A percentile compares a stretch with the other conserved stretches of the same genome.
Conservation (phyloP, 1,140 invertebrate species). For the Dufourea novaeangliae region DNA sequence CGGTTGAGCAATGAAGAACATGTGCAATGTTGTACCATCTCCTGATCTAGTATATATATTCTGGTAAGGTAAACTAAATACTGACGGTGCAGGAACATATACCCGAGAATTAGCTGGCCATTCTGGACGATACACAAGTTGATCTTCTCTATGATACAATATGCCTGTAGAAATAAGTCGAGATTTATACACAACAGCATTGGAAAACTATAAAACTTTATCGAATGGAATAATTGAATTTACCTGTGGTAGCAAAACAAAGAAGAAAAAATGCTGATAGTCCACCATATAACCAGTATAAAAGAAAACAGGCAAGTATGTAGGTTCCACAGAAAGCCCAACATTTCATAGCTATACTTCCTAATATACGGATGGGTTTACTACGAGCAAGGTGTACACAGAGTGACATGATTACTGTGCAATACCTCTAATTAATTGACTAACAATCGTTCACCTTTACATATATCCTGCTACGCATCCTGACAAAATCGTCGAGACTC, state of each 20-base stretch:
- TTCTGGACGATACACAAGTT: slow-evolving; percentile 93
- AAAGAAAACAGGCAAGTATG: slow-evolving; percentile 86
- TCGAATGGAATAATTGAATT: slow-evolving; percentile 24
- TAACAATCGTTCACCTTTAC: not conserved
- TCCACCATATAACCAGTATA: slow-evolving; percentile 92
- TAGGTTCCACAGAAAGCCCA: slow-evolving; percentile 83
- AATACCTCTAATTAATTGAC: slow-evolving; percentile 10
- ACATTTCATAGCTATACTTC: slow-evolving; percentile 78
- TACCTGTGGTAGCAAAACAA: slow-evolving; percentile 86
- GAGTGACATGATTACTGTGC: slow-evolving; percentile 70
- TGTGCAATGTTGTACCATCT: slow-evolving; percentile 92
- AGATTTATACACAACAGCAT: not conserved
- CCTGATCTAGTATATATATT: slow-evolving; percentile 89
- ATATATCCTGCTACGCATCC: not conserved
- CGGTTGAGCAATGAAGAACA: slow-evolving; percentile 92
- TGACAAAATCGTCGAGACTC: not conserved
- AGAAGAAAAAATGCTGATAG: slow-evolving; percentile 87
- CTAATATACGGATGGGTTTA: slow-evolving; percentile 69
- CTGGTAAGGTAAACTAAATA: slow-evolving; percentile 92
- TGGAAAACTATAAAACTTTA: not conserved
- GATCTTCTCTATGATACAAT: slow-evolving; percentile 92
- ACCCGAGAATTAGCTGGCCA: slow-evolving; percentile 92
- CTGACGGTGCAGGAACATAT: slow-evolving; percentile 92
- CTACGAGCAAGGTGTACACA: slow-evolving; percentile 68
- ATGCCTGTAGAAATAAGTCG: slow-evolving; percentile 84